Evolutionary conservation across 2,888 invertebrate species (phyloP).

Genomic region (Apamea anceps): DNA sequence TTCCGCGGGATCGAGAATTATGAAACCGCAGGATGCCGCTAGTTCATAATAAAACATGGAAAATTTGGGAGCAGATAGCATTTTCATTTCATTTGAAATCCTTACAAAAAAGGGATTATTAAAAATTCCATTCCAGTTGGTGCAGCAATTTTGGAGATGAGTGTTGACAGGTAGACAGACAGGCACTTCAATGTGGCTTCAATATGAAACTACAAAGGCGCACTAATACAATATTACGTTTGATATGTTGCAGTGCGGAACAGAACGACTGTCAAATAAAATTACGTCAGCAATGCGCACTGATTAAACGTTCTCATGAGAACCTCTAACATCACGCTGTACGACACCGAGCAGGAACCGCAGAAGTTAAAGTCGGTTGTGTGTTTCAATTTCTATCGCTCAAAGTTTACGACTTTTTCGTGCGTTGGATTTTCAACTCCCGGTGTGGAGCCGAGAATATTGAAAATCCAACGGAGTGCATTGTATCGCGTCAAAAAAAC

Average conservation of each 20-base stretch:
- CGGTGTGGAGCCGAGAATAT: fast-evolving
- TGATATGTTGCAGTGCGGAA: slow-evolving; percentile 56
- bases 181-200: slow-evolving; percentile 38
- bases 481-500: not conserved
- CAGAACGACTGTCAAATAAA: slow-evolving; percentile 72
- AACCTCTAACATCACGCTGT: slow-evolving; percentile 41
- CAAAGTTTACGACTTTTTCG: not conserved
- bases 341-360: not conserved
- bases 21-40: not conserved
- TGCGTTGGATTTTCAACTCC: not conserved
- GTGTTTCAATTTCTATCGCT: not conserved
- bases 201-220: slow-evolving; percentile 57
- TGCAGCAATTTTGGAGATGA: slow-evolving; percentile 36
- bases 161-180: slow-evolving; percentile 56
- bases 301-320: slow-evolving; percentile 73
- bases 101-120: slow-evolving; percentile 19
- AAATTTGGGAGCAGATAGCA: not conserved
- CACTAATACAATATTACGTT: slow-evolving; percentile 53
- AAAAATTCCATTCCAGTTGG: slow-evolving; percentile 47
- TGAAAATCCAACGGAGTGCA: not conserved
- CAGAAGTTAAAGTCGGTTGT: slow-evolving; percentile 47
- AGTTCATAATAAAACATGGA: not conserved
- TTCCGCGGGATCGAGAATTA: fast-evolving
- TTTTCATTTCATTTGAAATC: not conserved
- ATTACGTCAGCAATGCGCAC: slow-evolving; percentile 73